phyloP scores from a whole-genome alignment of 2,888 invertebrate species.

The Blomia tropicalis region DNA sequence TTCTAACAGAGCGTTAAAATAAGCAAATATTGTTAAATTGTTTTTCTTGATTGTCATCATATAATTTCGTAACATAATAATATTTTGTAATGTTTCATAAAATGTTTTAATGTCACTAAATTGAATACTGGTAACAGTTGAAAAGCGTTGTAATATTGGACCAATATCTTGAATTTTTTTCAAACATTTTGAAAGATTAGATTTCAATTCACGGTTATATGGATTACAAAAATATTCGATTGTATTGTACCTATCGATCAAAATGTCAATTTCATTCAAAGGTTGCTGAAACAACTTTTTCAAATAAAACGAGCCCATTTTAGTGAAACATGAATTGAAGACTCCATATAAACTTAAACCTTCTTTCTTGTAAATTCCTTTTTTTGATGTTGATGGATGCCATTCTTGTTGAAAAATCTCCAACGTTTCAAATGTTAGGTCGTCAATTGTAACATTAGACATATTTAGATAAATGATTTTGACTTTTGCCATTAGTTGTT shows the following conservation, averaged over 20 bases:
- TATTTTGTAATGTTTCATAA: slow-evolving; percentile 1
- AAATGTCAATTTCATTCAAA: slow-evolving; percentile 44
- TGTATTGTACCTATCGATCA: slow-evolving; percentile 44
- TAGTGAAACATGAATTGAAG: slow-evolving; percentile 39
- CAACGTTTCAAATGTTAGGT: slow-evolving; percentile 40
- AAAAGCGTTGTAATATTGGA: slow-evolving; percentile 13
- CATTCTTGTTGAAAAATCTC: slow-evolving; percentile 56
- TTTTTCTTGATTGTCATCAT: neutral
- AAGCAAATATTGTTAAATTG: slow-evolving; percentile 5
- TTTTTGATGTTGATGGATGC: slow-evolving; percentile 59
- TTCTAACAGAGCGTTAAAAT: neutral
- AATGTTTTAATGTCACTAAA: slow-evolving; percentile 7
- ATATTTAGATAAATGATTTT: neutral
- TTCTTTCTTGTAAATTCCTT: slow-evolving; percentile 47
- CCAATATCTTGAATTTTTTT: slow-evolving; percentile 15
- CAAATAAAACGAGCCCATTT: slow-evolving; percentile 47
- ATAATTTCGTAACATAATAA: neutral
- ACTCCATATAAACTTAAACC: slow-evolving; percentile 52
- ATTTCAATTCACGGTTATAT: neutral
- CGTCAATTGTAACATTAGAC: slow-evolving; percentile 8
- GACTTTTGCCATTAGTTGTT: too few relatives aligned
- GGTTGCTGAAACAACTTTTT: slow-evolving; percentile 57
- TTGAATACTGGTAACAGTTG: neutral
- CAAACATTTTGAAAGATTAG: neutral
- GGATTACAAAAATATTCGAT: slow-evolving; percentile 25